Percentiles rank a stretch among this genome's conserved stretches.
These are phyloP conservation scores for Rousettus leschenaultii DNA, from an alignment of 2,113 vertebrate genomes.

Conservation along the genomic window DNA sequence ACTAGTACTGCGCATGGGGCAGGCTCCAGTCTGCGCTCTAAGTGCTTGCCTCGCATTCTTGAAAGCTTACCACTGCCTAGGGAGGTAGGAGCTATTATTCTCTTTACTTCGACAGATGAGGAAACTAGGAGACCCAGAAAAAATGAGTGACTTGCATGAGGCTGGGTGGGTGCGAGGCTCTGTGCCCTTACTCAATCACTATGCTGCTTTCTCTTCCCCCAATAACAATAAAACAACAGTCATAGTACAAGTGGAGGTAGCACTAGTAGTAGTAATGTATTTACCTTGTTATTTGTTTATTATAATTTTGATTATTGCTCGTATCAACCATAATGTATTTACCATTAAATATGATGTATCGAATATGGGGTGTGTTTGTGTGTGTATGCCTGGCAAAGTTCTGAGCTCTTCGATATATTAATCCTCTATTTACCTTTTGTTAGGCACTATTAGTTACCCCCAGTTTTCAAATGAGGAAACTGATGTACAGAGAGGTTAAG, in stretches of 20 bases:
- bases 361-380: fast-evolving
- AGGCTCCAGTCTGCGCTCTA: fast-evolving
- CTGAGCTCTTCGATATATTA: not conserved
- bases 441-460: not conserved
- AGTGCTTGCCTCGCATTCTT: fast-evolving
- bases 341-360: not conserved
- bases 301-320: not conserved
- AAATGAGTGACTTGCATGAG: not conserved
- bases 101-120: not conserved
- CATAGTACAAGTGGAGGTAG: fast-evolving
- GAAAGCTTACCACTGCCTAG: not conserved
- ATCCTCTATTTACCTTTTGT: not conserved
- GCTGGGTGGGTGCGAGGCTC: too few species aligned
- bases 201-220: fast-evolving
- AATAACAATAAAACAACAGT: fast-evolving
- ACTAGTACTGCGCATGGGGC: too few species aligned
- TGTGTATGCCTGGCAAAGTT: not conserved
- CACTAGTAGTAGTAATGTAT: too few species aligned
- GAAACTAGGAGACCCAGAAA: not conserved
- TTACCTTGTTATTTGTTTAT: not conserved
- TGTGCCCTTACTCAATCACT: not conserved
- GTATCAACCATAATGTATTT: not conserved
- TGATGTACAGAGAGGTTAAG: not conserved
- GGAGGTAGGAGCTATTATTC: fast-evolving
- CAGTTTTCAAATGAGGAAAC: not conserved